A percentile compares a stretch with the other conserved stretches of the same genome.
Conservation (phyloP, 2,797 vertebrate species). For the Echiichthys vipera region DNA sequence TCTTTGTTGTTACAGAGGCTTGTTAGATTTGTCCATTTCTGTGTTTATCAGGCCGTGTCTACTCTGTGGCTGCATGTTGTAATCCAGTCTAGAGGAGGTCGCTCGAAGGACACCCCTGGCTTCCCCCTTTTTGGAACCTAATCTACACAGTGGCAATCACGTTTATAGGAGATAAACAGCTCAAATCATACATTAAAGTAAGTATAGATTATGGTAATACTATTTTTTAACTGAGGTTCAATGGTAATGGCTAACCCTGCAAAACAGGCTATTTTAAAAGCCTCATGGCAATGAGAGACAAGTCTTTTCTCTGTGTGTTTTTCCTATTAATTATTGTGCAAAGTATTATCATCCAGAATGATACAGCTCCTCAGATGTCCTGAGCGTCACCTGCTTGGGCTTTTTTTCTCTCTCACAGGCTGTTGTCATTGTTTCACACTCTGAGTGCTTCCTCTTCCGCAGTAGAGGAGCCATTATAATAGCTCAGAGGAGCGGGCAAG, state of each 20-base stretch:
- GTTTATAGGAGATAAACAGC: slow-evolving; percentile 19
- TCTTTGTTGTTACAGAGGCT: slow-evolving; percentile 6
- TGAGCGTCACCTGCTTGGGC: background rate
- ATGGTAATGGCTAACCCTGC: background rate
- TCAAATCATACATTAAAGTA: background rate
- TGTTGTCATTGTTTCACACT: slow-evolving; percentile 7
- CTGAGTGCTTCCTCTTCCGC: background rate
- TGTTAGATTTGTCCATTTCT: slow-evolving; percentile 39
- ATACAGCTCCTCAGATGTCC: slow-evolving; percentile 3
- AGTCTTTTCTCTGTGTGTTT: background rate
- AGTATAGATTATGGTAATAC: slow-evolving; percentile 1
- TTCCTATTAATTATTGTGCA: background rate
- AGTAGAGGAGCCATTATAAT: background rate
- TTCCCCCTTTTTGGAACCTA: slow-evolving; percentile 21
- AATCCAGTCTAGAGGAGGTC: slow-evolving; percentile 48
- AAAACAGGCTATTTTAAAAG: slow-evolving; percentile 11
- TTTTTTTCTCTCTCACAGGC: background rate
- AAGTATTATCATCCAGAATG: slow-evolving; percentile 8
- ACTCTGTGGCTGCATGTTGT: slow-evolving; percentile 33
- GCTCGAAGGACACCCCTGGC: slow-evolving; percentile 44
- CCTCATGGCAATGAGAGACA: background rate
- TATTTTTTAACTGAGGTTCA: background rate
- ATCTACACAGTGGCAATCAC: slow-evolving; percentile 29
- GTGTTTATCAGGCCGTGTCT: slow-evolving; percentile 31
- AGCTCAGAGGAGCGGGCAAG: slow-evolving; percentile 12